Evolutionary conservation across 2,888 invertebrate genomes (phyloP).

Genomic region (Molorchus minor): DNA sequence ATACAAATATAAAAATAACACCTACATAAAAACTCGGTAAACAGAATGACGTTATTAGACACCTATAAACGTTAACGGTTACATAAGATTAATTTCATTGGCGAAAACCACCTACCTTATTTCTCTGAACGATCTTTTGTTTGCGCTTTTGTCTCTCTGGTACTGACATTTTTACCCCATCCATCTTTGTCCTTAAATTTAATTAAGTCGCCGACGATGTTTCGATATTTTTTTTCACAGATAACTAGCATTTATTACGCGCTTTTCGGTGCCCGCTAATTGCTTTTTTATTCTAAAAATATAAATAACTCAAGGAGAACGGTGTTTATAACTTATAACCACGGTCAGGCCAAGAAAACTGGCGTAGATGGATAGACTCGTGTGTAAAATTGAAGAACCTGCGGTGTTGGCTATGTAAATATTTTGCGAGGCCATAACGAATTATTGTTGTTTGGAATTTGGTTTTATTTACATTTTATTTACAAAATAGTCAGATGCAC

Average conservation of each 20-base stretch:
- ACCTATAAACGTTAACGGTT: too few relatives aligned
- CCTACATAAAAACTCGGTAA: too few relatives aligned
- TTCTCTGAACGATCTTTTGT: conserved; percentile 42
- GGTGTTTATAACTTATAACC: neutral
- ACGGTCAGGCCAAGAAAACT: conserved; percentile 15
- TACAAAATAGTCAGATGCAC: conserved; percentile 18
- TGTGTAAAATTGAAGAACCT: conserved; percentile 7
- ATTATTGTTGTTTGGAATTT: conserved; percentile 1
- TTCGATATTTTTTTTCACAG: conserved; percentile 6
- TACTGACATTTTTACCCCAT: conserved; percentile 39
- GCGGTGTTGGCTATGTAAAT: neutral
- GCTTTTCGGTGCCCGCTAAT: conserved; percentile 19
- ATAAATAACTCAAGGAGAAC: conserved; percentile 40
- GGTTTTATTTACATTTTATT: conserved; percentile 17
- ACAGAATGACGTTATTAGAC: too few relatives aligned
- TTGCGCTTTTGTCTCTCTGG: conserved; percentile 45
- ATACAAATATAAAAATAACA: neutral
- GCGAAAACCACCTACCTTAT: conserved; percentile 46
- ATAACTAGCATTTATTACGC: conserved; percentile 20
- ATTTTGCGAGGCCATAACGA: conserved; percentile 1
- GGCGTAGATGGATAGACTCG: too few relatives aligned
- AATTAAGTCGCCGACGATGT: neutral
- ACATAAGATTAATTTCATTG: too few relatives aligned
- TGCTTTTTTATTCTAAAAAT: conserved; percentile 28
- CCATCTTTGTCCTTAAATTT: conserved; percentile 33